Conservation (phyloP, 2,113 vertebrate species). For the Catharus bicknelli region DNA sequence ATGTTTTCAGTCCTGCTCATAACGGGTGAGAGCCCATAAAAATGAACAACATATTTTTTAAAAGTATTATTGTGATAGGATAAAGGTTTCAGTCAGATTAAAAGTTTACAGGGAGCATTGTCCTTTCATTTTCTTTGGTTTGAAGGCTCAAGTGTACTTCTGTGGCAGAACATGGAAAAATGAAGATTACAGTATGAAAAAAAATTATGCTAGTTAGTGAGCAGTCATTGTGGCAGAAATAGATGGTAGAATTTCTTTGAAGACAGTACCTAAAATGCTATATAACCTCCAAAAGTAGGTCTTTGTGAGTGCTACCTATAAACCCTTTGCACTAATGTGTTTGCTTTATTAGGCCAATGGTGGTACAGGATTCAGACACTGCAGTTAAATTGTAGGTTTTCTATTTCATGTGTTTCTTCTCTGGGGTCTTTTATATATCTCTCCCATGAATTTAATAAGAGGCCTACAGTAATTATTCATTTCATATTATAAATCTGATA, state of each 20-base stretch:
- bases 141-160: neutral
- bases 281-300: neutral
- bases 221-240: neutral
- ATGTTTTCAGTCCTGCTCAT: neutral
- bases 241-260: neutral
- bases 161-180: neutral
- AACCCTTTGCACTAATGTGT: neutral
- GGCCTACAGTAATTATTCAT: neutral
- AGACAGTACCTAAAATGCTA: neutral
- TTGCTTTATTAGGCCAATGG: neutral
- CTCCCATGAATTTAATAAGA: neutral
- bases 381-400: neutral
- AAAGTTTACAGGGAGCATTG: neutral
- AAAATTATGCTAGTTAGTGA: neutral
- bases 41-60: neutral
- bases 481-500: neutral
- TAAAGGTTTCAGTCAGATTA: neutral
- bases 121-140: neutral
- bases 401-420: neutral
- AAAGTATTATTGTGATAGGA: neutral
- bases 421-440: neutral
- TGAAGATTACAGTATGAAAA: neutral
- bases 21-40: neutral
- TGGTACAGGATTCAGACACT: neutral
- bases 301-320: neutral